A percentile compares a stretch with the other conserved stretches of the same genome.
These are phyloP conservation scores for Didymodactylos carnosus DNA, from an alignment of 2,888 invertebrate genomes.

Conservation along the genomic window DNA sequence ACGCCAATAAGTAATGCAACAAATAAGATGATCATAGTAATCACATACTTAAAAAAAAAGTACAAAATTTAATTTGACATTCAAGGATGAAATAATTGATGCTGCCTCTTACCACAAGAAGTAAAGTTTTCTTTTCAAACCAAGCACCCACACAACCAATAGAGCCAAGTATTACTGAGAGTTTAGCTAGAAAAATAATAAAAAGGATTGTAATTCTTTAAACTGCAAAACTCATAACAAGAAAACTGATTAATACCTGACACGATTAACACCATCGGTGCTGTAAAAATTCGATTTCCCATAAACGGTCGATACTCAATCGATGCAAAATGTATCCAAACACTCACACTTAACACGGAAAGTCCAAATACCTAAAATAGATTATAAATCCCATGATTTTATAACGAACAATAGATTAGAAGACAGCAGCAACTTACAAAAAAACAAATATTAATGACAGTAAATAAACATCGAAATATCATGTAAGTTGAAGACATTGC, in stretches of 20 bases:
- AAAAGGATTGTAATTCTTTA: too few relatives aligned
- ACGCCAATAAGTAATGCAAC: not conserved
- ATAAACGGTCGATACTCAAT: not conserved
- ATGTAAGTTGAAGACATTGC: not conserved
- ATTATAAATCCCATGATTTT: too few relatives aligned
- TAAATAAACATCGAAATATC: not conserved
- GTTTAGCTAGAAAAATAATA: not conserved
- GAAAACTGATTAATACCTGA: not conserved
- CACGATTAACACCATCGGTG: not conserved
- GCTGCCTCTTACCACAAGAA: not conserved
- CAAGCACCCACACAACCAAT: not conserved
- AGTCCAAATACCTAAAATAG: not conserved
- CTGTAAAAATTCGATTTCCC: not conserved
- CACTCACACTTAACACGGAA: not conserved
- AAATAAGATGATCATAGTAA: not conserved
- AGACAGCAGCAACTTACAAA: not conserved
- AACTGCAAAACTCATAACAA: not conserved
- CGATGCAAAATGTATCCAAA: not conserved
- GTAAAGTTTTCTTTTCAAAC: not conserved
- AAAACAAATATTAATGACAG: not conserved
- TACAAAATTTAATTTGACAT: not conserved
- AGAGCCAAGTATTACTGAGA: not conserved
- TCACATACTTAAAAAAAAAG: not conserved
- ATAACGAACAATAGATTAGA: too few relatives aligned
- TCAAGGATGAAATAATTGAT: too few relatives aligned